Base-by-base conservation (phyloP, 2,888 invertebrate genomes). In the Cryptocephalus moraei region DNA sequence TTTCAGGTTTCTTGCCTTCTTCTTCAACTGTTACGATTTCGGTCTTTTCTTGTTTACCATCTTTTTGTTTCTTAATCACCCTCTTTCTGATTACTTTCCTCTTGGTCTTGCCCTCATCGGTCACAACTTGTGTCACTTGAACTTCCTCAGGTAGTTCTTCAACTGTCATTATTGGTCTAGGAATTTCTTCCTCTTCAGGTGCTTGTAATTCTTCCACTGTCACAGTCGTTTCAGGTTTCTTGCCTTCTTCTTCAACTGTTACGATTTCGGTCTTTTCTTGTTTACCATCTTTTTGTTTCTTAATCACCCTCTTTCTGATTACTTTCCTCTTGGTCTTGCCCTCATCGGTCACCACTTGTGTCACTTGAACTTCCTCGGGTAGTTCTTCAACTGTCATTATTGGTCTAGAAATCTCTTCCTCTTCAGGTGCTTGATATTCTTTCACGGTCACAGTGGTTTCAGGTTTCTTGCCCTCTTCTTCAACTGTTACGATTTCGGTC, bases 401-500 rank as follows among this genome's bases (percentile, higher is more conserved):
- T n/a, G 36, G 36, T 36, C 44, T 38, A 47, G 32, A 50, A 44
- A 54, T 55, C 34, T 46, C 46, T 41, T 47, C 46, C 40, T 64
- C 56, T 52, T 67, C 63, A 8, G 60, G 61, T 2, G 41, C 52
- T 39, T 56, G 49, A 48, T 34, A 49, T 53, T 53, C 52, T 42
- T 48, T 32, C 12, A 61, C 56, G 14, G 59, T 62, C 10, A 61
- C 59, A 40, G 51, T 55, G 41, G 49, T 51, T 48, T 58, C 54
- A 8, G 57, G 32, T n/a, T 55, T 49, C 41, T 63, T 59, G 38
- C 73, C 70, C 49, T 70, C 69, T 53, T 71, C 71, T 54, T 73
- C 70, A 39, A 68, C 62, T 0, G 63, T 68, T 8, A 65, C 62
- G 58, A 73, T 72, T 71, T 75, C 67, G 36, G 68, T 65, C 0